Conservation (phyloP, 2,113 vertebrate genomes). For the Rhinoptilus africanus region DNA sequence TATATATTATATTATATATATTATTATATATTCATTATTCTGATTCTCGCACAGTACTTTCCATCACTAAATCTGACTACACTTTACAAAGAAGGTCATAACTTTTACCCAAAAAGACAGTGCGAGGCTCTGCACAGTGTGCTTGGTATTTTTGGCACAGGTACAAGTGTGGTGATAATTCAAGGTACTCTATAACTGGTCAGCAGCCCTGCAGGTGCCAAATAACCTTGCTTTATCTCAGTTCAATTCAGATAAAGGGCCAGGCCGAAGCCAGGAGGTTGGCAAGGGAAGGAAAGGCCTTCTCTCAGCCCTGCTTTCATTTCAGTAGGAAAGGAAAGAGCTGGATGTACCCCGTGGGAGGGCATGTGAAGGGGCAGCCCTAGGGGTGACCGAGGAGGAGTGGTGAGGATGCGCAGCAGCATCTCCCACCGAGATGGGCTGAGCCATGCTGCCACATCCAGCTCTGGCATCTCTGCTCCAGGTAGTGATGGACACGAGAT, state of each 20-base stretch:
- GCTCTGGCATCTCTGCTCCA: not conserved
- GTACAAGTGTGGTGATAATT: not conserved
- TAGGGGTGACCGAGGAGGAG: not conserved
- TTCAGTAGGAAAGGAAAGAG: not conserved
- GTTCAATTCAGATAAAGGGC: not conserved
- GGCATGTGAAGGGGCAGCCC: not conserved
- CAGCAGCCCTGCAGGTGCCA: not conserved
- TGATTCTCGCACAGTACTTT: not conserved
- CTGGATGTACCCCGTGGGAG: not conserved
- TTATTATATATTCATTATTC: not conserved
- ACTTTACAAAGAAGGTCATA: not conserved
- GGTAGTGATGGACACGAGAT: fast-evolving
- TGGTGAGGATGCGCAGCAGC: not conserved
- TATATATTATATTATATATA: not conserved
- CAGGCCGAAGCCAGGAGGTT: not conserved
- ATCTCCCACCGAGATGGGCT: not conserved
- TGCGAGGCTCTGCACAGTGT: not conserved
- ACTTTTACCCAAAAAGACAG: not conserved
- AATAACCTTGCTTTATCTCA: not conserved
- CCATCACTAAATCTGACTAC: not conserved
- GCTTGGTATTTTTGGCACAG: not conserved
- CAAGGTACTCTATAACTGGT: not conserved
- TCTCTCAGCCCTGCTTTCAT: not conserved
- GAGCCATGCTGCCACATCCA: fast-evolving
- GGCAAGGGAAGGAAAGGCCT: not conserved